Conservation (phyloP, 2,888 invertebrate genomes). For the Daptonema setosum region DNA sequence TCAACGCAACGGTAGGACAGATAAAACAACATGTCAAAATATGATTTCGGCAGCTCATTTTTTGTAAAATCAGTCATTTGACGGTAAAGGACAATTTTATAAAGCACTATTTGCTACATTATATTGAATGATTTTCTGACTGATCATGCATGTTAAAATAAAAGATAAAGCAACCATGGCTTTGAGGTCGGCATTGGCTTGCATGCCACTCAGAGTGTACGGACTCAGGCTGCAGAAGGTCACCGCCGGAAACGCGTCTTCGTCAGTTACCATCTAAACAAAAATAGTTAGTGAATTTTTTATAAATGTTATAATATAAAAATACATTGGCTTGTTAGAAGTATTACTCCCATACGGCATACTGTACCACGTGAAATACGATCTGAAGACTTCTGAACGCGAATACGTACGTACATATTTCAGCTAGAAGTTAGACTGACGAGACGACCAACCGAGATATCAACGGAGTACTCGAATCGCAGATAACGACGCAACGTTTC, state of each 20-base stretch:
- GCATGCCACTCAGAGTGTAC: neutral
- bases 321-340: too few species aligned
- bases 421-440: neutral
- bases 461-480: neutral
- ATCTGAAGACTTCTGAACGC: too few species aligned
- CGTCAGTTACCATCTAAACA: neutral
- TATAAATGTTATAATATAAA: too few species aligned
- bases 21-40: too few species aligned
- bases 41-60: too few species aligned
- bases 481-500: neutral
- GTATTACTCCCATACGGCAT: too few species aligned
- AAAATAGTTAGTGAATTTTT: neutral
- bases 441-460: neutral
- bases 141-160: neutral
- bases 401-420: neutral
- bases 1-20: too few species aligned
- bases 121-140: neutral
- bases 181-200: neutral
- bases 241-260: neutral
- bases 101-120: too few species aligned
- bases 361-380: too few species aligned
- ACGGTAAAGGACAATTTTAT: too few species aligned
- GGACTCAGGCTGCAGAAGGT: neutral
- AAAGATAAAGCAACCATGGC: neutral
- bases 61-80: too few species aligned